Percentiles rank a stretch among this genome's conserved stretches.
Conservation (phyloP, 2,113 vertebrate species). For the Pteruthius melanotis region DNA sequence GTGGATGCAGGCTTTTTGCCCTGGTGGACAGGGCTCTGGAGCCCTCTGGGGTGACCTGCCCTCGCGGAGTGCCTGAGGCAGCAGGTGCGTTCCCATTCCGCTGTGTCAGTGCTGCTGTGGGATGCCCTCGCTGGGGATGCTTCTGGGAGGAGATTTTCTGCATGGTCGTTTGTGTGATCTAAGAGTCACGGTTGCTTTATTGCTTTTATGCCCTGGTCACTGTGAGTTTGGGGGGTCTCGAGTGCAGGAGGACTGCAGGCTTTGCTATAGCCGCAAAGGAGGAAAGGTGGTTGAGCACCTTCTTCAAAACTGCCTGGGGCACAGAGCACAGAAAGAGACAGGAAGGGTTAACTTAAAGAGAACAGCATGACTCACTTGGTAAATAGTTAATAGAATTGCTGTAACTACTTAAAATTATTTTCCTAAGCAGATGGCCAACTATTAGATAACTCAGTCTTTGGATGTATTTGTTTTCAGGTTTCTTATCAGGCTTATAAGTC, state of each 20-base stretch:
- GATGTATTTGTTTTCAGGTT: conserved; percentile 30
- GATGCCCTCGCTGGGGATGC: not conserved
- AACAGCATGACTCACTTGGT: conserved; percentile 13
- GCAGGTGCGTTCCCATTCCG: not conserved
- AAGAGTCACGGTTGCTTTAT: not conserved
- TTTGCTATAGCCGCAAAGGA: not conserved
- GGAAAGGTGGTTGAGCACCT: not conserved
- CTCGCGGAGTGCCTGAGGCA: rapidly evolving
- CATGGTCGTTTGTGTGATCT: rapidly evolving
- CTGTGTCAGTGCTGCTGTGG: rapidly evolving
- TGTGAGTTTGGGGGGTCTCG: not conserved
- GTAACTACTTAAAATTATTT: conserved; percentile 46
- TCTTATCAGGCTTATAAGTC: not conserved
- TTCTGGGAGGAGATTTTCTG: not conserved
- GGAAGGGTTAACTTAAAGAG: conserved; percentile 35
- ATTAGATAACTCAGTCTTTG: conserved; percentile 18
- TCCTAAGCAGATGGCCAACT: conserved; percentile 49
- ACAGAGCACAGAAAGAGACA: not conserved
- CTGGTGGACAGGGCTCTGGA: rapidly evolving
- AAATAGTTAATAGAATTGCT: conserved; percentile 43
- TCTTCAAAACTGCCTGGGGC: not conserved
- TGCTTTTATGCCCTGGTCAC: not conserved
- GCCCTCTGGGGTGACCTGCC: not conserved
- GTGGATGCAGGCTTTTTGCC: not conserved
- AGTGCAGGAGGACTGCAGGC: not conserved